Evolutionary conservation across 2,888 invertebrate genomes (phyloP), one percentile per base, ranked within the genome.

Genomic region (Baccha elongata): DNA sequence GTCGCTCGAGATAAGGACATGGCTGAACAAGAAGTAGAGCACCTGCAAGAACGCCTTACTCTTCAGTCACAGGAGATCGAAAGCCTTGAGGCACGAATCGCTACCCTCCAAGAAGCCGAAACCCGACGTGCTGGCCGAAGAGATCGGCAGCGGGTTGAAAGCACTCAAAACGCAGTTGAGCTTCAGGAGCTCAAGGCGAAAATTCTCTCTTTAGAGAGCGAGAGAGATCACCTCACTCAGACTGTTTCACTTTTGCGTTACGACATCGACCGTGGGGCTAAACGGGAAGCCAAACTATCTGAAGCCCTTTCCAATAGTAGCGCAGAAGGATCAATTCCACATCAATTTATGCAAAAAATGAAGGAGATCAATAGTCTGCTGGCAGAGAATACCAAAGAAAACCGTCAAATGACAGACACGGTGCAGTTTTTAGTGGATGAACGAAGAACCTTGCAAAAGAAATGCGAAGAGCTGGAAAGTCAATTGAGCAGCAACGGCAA

Each of bases 351-450:
- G 84, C 88, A 89, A 60, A 91, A 91, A 85, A 89, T 91, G 88
- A 90, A 92, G 88, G 92, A 93, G 86, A 90, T 93, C 76, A 92
- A 92, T 81, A 87, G 87, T 29, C 88, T 92, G 53, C 88, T 93
- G 44, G 89, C 89, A 62, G 90, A 91, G 76, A 91, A 92, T 84
- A 91, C 91, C 0, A 91, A 91, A 75, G 92, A 93, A 86, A 92
- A 93, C 86, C 91, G 91, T 26, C 91, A 92, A 84, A 90, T 92
- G 90, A 89, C 92, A 35, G 91, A 91, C 46, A 91, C 90, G 0
- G 88, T 91, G 11, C 90, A 91, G 71, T 88, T 88, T 80, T 84
- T 91, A 32, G 90, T 89, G 0, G 90, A 90, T n/a, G 93, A 93
- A 86, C 91, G 92, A 2, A 89, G 89, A 48, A 87, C 88, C 11